Evolutionary conservation across 2,888 invertebrate genomes (phyloP).

Genomic region (Hydroisotoma schaefferi): DNA sequence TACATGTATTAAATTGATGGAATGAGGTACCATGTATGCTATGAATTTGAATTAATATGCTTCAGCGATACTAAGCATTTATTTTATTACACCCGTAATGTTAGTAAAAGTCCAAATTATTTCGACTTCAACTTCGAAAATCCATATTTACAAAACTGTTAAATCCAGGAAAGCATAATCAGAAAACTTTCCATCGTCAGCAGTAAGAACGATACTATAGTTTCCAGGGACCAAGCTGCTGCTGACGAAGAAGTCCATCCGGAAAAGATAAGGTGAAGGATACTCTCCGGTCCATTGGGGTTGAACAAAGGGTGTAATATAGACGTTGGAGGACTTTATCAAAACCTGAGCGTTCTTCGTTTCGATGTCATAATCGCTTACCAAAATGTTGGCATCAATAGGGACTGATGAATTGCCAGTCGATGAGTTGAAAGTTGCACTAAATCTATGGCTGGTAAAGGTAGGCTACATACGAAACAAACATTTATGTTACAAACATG

Average conservation of each 20-base stretch:
- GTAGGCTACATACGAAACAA: not conserved
- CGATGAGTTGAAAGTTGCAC: not conserved
- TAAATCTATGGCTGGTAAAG: not conserved
- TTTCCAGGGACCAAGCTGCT: not conserved
- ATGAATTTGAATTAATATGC: too few species aligned
- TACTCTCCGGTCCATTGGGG: not conserved
- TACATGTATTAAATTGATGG: too few species aligned
- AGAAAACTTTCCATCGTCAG: conserved; percentile 15
- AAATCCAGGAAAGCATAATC: conserved; percentile 1
- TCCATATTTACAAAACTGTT: not conserved
- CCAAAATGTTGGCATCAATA: not conserved
- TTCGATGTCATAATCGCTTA: conserved; percentile 8
- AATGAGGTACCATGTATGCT: too few species aligned
- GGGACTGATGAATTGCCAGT: not conserved
- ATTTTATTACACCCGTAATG: not conserved
- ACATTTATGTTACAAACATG: not conserved
- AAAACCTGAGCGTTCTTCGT: conserved; percentile 4
- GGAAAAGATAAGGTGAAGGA: not conserved
- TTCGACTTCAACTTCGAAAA: not conserved
- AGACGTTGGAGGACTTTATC: conserved; percentile 8
- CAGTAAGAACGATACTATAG: conserved; percentile 8
- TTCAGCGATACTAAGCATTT: too few species aligned
- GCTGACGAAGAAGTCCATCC: conserved; percentile 1
- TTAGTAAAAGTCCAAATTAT: not conserved
- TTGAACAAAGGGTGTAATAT: not conserved